These are phyloP conservation scores for Scopus umbretta DNA, from an alignment of 2,113 vertebrate genomes.

Conservation along the genomic window DNA sequence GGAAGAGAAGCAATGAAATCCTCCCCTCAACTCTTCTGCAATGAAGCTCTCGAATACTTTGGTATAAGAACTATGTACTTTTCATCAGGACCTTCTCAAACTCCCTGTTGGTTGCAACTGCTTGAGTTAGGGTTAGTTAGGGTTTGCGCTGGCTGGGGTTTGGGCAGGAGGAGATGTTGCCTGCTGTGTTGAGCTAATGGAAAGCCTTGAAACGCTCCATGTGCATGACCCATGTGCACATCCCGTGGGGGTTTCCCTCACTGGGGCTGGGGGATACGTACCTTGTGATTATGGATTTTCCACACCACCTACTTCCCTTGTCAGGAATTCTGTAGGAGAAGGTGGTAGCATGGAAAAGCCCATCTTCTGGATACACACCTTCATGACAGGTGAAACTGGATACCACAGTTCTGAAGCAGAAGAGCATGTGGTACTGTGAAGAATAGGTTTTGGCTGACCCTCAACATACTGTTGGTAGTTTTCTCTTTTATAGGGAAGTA, in stretches of 20 bases:
- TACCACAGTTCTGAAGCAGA: neutral
- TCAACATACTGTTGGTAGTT: neutral
- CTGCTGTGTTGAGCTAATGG: neutral
- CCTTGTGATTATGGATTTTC: neutral
- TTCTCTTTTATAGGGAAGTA: neutral
- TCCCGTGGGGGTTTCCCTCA: neutral
- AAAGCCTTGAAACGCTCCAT: neutral
- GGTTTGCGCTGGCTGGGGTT: neutral
- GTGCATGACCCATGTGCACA: neutral
- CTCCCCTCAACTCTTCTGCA: neutral
- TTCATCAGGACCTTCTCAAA: neutral
- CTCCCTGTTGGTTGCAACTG: neutral
- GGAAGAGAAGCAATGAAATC: neutral
- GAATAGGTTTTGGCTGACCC: neutral
- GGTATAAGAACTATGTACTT: neutral
- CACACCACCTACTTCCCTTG: neutral
- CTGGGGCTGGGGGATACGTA: neutral
- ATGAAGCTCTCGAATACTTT: neutral
- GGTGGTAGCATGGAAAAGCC: neutral
- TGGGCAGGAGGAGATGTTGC: neutral
- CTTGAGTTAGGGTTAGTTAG: neutral
- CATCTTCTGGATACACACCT: neutral
- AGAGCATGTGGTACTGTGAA: neutral
- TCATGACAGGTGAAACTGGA: neutral
- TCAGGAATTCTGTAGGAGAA: neutral